Conservation (phyloP, 2,888 invertebrate genomes). For the Drosophila sordidula region DNA sequence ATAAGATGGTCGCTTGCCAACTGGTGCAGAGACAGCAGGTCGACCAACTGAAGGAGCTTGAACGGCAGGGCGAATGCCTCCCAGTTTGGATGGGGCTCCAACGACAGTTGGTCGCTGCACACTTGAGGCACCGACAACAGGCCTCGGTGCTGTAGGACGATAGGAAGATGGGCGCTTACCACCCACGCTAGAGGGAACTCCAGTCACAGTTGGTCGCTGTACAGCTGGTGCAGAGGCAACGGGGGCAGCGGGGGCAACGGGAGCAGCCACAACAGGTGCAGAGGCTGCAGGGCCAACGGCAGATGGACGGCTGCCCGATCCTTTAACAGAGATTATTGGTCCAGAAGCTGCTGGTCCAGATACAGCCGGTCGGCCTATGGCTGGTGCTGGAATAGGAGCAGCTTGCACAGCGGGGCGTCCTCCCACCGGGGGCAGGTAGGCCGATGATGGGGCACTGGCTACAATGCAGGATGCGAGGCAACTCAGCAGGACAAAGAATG, state of each 20-base stretch:
- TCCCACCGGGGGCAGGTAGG: slow-evolving; percentile 1
- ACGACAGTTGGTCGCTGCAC: neutral
- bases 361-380: no score
- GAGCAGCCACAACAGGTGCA: neutral
- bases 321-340: neutral
- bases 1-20: neutral
- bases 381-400: no score
- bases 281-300: neutral
- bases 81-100: neutral
- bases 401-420: neutral
- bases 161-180: neutral
- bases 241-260: neutral
- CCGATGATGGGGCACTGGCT: neutral
- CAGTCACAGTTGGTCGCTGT: neutral
- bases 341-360: neutral
- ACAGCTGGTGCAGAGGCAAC: neutral
- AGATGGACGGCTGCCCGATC: neutral
- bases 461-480: slow-evolving; percentile 9
- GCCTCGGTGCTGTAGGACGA: neutral
- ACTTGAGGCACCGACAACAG: neutral
- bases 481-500: slow-evolving; percentile 15
- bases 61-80: neutral
- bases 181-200: neutral
- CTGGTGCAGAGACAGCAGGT: neutral
- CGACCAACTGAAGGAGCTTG: neutral